These are phyloP conservation scores for Poecilobothrus nobilitatus DNA, from an alignment of 2,888 invertebrate species.

Conservation along the genomic window DNA sequence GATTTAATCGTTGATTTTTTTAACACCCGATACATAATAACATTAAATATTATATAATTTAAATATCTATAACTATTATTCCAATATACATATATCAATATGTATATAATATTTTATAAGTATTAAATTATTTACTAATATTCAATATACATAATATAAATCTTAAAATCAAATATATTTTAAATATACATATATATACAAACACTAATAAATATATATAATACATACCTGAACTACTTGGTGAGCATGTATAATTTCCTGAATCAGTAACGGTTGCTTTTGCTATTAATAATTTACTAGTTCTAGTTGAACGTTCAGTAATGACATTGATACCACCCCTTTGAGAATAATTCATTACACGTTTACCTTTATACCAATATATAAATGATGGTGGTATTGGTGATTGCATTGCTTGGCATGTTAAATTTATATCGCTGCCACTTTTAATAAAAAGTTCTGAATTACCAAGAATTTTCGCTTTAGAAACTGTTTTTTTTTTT, in stretches of 20 bases:
- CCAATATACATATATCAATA: no score
- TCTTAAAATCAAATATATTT: no score
- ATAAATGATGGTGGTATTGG: conserved; percentile 56
- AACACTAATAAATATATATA: no score
- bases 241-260: conserved; percentile 79
- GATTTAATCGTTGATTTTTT: no score
- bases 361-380: conserved; percentile 72
- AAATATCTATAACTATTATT: no score
- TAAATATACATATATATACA: no score
- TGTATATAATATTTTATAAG: no score
- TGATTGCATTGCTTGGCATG: conserved; percentile 67
- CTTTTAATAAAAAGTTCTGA: conserved; percentile 74
- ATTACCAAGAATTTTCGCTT: conserved; percentile 74
- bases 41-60: no score
- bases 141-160: no score
- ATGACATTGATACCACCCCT: conserved; percentile 75
- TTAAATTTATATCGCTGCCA: conserved; percentile 80
- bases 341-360: conserved; percentile 71
- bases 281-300: conserved; percentile 70
- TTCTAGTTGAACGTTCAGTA: conserved; percentile 71
- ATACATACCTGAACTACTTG: conserved; percentile 56
- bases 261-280: conserved; percentile 70
- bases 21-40: no score
- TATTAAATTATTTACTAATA: no score
- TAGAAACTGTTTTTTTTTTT: conserved; percentile 55